Base-by-base conservation (phyloP, 2,113 vertebrate genomes). In the Grallaria varia region DNA sequence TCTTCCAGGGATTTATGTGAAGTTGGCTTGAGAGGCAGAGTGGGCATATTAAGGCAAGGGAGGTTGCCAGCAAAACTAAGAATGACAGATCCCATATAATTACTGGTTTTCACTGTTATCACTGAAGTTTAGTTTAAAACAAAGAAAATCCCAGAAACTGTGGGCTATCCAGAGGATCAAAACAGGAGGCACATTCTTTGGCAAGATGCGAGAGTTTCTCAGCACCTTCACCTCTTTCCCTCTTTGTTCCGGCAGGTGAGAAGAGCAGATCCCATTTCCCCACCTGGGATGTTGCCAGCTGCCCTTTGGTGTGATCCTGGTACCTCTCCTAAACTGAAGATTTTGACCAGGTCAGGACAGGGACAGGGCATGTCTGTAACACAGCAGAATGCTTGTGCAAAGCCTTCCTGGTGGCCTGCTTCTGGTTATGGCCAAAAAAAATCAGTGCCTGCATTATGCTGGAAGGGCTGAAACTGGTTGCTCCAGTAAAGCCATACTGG, bases 71-170 rank as follows among this genome's bases (percentile, higher is more conserved):
- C 50, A 86, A 56, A 85, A 72, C 33, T 75, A 67, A 77, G 45
- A n/a, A 55, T 37, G 72, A 59, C 13, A 5, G 62, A 87, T 82
- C 53, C 24, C 49, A 60, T 18, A 11, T 45, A 78, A 84, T 78
- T 59, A 63, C 40, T 64, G 47, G 42, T 33, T 92, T 56, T 75
- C 45, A 37, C 13, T 69, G 75, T 55, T 90, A 31, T 58, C 67
- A 67, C 33, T 52, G 83, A 93, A 73, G 27, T 60, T 84, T 81
- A 64, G 35, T 86, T 78, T 49, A 75, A 96, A 88, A 60, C 50
- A 90, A 77, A 90, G 56, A 78, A 75, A 89, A 82, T 27, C 28
- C 15, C 53, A 69, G 56, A 79, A 93, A 49, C 9, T 72, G 8
- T 67, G 49, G 20, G 13, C 47, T 74, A 45, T 33, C 10, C 31